Base-by-base conservation (phyloP, 2,797 vertebrate genomes). In the Gallirallus australis region DNA sequence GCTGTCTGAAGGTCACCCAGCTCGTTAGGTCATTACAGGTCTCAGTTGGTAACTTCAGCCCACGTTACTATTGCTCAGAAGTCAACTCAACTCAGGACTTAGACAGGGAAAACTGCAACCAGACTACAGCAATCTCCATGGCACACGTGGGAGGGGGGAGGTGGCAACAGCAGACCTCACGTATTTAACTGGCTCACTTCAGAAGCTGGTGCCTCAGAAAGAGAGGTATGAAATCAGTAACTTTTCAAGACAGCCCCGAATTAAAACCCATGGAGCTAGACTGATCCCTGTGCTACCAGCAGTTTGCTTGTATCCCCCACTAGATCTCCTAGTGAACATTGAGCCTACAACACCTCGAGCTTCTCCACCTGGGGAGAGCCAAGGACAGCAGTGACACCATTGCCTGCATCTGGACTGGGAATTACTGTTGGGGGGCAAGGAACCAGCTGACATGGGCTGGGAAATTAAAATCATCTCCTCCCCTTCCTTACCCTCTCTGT, bases 251-350 rank as follows among this genome's bases (percentile, higher is more conserved):
- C 14, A 82, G n/a, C 2, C 21, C 35, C 23, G 33, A 4, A 65
- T 40, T 50, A 35, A 56, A 47, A 8, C 56, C n/a, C 21, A 7
- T 8, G 31, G 11, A 88, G 25, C 39, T 35, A 68, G 54, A 35
- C 35, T 4, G 33, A 40, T 53, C 33, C 47, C 82, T 21, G 37
- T 7, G 37, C 59, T 28, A n/a, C 50, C 39, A 57, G 17, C 19
- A 39, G n/a, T 4, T 57, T 25, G 5, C 31, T 4, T 6, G 16
- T 24, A 40, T 21, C 21, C 30, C 24, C 19, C 19, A 8, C 10
- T 14, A 39, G 45, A 39, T 39, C 0, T 1, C 64, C 31, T 9
- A n/a, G 39, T 1, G 2, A 19, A 12, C 68, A 24, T 23, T 35
- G 16, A 90, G 37, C 48, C 59, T 52, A 12, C 18, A 25, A 45